phyloP scores from a whole-genome alignment of 2,113 vertebrate species.

The Amphiprion percula region DNA sequence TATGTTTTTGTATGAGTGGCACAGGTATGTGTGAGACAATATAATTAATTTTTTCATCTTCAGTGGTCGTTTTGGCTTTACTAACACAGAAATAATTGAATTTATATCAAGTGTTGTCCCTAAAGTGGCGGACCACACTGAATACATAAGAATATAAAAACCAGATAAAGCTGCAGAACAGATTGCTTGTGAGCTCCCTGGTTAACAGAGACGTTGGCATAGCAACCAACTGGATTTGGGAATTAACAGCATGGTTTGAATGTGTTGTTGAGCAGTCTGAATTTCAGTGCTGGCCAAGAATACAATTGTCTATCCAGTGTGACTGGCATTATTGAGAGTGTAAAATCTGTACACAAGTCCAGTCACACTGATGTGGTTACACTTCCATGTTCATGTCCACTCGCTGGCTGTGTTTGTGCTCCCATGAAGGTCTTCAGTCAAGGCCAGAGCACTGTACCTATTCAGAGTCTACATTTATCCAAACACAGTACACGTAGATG shows the following conservation, averaged over 20 bases:
- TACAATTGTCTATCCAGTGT: background rate
- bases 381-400: no score
- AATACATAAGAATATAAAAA: background rate
- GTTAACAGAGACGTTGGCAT: background rate
- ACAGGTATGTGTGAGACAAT: background rate
- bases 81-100: background rate
- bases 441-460: no score
- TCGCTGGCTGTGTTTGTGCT: no score
- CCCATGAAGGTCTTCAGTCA: no score
- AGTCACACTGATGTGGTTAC: no score
- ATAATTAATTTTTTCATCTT: background rate
- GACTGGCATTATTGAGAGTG: no score
- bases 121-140: background rate
- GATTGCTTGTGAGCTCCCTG: background rate
- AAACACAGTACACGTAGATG: no score
- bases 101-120: no score
- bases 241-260: constrained; percentile 7
- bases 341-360: no score
- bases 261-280: background rate
- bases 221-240: background rate
- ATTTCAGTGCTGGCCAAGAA: background rate
- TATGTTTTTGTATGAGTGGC: background rate
- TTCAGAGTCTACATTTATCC: no score
- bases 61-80: background rate
- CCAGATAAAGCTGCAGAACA: background rate